Evolutionary conservation across 1,140 invertebrate species (phyloP).

Genomic region (Homarus americanus): DNA sequence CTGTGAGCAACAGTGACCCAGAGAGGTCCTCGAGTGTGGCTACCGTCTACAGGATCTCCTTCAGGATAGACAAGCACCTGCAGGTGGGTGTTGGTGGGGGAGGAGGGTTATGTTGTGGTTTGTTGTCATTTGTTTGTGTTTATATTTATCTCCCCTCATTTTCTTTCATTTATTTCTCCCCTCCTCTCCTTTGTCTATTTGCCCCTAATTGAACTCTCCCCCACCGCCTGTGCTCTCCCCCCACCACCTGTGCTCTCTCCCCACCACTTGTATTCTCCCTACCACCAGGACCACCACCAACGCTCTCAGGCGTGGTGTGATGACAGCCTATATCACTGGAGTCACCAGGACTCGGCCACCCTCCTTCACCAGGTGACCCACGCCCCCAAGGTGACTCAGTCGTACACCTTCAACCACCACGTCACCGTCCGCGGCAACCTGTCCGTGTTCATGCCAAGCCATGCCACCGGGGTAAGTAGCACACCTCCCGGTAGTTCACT

Average conservation of each 20-base stretch:
- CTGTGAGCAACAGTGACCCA: neutral
- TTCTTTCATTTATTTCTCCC: too few relatives aligned
- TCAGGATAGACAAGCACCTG: slow-evolving; percentile 1
- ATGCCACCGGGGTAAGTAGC: neutral
- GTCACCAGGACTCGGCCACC: neutral
- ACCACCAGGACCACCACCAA: neutral
- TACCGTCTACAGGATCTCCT: neutral
- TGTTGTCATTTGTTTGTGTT: too few relatives aligned
- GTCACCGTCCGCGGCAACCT: neutral
- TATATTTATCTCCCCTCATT: too few relatives aligned
- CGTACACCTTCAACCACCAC: neutral
- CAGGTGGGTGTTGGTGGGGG: neutral
- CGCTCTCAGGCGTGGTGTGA: neutral
- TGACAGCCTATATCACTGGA: neutral
- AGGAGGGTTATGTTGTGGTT: too few relatives aligned
- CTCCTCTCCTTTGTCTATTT: neutral
- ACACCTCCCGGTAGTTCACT: too few relatives aligned
- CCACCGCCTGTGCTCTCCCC: neutral
- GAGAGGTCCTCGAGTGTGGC: neutral
- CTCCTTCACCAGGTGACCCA: neutral
- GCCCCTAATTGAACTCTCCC: neutral
- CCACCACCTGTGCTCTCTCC: neutral
- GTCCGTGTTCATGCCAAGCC: neutral
- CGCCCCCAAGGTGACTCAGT: neutral
- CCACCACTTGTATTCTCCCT: neutral